Evolutionary conservation across 2,113 vertebrate genomes (phyloP).

Genomic region (Herpetotheres cachinnans): DNA sequence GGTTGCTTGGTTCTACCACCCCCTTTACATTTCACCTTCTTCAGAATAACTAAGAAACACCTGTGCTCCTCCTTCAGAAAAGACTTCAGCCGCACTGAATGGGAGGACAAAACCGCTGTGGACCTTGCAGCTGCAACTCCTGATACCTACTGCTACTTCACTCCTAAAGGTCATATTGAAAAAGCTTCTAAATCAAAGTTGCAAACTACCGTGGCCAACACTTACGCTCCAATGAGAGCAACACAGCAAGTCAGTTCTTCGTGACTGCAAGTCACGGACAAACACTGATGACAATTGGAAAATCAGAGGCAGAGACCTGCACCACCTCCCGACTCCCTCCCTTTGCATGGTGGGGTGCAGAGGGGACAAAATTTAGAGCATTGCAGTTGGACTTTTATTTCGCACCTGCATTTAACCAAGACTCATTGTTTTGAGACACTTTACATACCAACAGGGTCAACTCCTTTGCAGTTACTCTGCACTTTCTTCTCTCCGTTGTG

Average conservation of each 20-base stretch:
- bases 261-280: background rate
- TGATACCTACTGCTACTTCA: background rate
- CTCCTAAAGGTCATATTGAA: background rate
- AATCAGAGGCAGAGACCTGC: background rate
- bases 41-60: background rate
- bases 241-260: background rate
- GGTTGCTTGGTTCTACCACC: background rate
- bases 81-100: background rate
- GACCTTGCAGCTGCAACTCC: background rate
- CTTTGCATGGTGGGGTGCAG: background rate
- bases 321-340: background rate
- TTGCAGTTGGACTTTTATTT: background rate
- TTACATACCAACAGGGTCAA: background rate
- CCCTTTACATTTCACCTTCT: background rate
- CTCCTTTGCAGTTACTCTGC: background rate
- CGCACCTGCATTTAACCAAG: background rate
- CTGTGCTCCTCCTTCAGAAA: background rate
- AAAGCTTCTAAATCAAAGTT: background rate
- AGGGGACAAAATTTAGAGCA: background rate
- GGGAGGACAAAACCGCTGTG: rapidly evolving
- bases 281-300: background rate
- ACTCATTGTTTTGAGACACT: background rate
- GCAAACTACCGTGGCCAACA: background rate
- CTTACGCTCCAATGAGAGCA: background rate
- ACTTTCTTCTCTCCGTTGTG: background rate